A percentile compares a stretch with the other conserved stretches of the same genome.
These are phyloP conservation scores for Diadumene lineata DNA, from an alignment of 92 coral and sea anemone genomes.

Conservation along the genomic window DNA sequence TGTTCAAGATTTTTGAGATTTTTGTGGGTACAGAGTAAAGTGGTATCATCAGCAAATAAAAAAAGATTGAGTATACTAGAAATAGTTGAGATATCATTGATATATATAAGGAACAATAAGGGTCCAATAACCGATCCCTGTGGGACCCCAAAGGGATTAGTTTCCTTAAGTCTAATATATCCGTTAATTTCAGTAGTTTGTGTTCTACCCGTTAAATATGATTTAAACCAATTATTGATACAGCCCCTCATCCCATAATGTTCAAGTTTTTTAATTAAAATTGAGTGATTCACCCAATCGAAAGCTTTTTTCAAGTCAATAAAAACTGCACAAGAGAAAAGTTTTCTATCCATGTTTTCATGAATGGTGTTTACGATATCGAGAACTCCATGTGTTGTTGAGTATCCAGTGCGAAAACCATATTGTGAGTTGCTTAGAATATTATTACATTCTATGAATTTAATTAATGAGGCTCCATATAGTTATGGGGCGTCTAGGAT, in stretches of 20 bases:
- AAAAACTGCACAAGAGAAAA: constrained; percentile 33
- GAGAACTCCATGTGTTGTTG: constrained; percentile 24
- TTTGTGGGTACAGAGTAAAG: constrained; percentile 45
- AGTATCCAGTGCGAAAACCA: constrained; percentile 30
- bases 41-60: constrained; percentile 58
- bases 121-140: constrained; percentile 59
- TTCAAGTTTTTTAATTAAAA: constrained; percentile 23
- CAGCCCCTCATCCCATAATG: constrained; percentile 31
- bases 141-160: constrained; percentile 25
- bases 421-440: constrained; percentile 34
- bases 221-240: constrained; percentile 36
- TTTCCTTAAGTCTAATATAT: not conserved
- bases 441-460: constrained; percentile 26
- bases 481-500: too few relatives aligned
- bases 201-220: constrained; percentile 27
- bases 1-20: constrained; percentile 27
- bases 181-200: constrained; percentile 36
- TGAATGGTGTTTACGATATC: constrained; percentile 34
- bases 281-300: constrained; percentile 10
- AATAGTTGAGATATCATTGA: constrained; percentile 41
- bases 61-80: constrained; percentile 25
- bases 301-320: constrained; percentile 36
- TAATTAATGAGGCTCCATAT: too few relatives aligned
- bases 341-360: constrained; percentile 39
- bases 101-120: constrained; percentile 43